phyloP scores from a whole-genome alignment of 2,888 invertebrate genomes.

The Stratiomys singularior region DNA sequence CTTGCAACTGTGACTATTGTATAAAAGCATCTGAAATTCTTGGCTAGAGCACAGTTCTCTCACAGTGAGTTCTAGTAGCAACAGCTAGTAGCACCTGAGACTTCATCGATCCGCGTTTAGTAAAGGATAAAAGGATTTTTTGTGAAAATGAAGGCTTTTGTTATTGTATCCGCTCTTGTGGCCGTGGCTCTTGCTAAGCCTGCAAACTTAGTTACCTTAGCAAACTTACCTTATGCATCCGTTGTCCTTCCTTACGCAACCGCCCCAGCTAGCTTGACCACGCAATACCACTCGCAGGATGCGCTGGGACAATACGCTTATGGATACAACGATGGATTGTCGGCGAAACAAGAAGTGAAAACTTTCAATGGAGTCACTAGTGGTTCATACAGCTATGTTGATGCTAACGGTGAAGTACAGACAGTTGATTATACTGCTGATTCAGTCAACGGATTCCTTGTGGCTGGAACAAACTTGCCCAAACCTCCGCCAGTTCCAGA shows the following conservation, averaged over 20 bases:
- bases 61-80: constrained; percentile 59
- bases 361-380: constrained; percentile 68
- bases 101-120: constrained; percentile 1
- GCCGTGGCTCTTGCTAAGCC: constrained; percentile 55
- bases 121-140: not conserved
- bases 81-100: constrained; percentile 57
- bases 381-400: constrained; percentile 69
- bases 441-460: constrained; percentile 67
- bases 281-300: constrained; percentile 69
- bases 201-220: constrained; percentile 7
- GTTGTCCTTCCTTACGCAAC: constrained; percentile 26
- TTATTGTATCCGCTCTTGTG: constrained; percentile 56
- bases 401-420: constrained; percentile 68
- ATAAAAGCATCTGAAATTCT: constrained; percentile 46
- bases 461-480: constrained; percentile 69
- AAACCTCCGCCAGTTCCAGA: constrained; percentile 45
- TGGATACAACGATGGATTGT: constrained; percentile 68
- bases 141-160: constrained; percentile 59
- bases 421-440: constrained; percentile 68
- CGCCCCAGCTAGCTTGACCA: constrained; percentile 54
- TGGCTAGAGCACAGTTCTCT: constrained; percentile 51
- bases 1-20: constrained; percentile 26
- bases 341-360: constrained; percentile 68
- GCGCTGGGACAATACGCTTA: constrained; percentile 69
- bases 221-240: not conserved